phyloP scores from a whole-genome alignment of 92 coral and sea anemone genomes.

The Actinernus sp. region DNA sequence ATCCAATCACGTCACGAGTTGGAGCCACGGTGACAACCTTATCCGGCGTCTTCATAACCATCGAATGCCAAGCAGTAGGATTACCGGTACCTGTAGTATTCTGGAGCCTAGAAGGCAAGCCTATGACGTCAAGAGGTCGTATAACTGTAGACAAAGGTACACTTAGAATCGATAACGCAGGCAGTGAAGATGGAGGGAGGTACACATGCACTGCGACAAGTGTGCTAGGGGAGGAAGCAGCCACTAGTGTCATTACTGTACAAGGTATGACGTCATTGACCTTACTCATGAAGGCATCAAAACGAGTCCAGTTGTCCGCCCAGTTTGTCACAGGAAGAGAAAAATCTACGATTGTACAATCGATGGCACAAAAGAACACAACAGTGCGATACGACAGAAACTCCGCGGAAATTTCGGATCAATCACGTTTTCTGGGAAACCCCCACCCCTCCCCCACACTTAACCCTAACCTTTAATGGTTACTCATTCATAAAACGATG shows the following conservation, averaged over 20 bases:
- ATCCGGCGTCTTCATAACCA: slow-evolving; percentile 24
- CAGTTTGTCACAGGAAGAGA: too few species aligned
- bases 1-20: slow-evolving; percentile 13
- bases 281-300: too few species aligned
- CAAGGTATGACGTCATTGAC: slow-evolving; percentile 52
- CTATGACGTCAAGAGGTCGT: slow-evolving; percentile 56
- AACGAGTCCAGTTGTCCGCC: too few species aligned
- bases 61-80: slow-evolving; percentile 77
- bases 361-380: too few species aligned
- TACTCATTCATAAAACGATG: too few species aligned
- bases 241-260: slow-evolving; percentile 66
- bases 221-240: slow-evolving; percentile 69
- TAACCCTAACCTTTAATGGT: too few species aligned
- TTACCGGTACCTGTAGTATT: slow-evolving; percentile 73
- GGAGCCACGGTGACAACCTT: slow-evolving; percentile 26
- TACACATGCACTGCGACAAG: slow-evolving; percentile 83
- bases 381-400: too few species aligned
- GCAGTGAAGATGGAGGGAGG: slow-evolving; percentile 67
- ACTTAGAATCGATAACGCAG: slow-evolving; percentile 58
- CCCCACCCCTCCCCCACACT: too few species aligned
- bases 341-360: too few species aligned
- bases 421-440: too few species aligned
- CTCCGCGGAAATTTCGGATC: too few species aligned
- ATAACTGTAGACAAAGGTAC: slow-evolving; percentile 49
- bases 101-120: slow-evolving; percentile 73